phyloP scores from a whole-genome alignment of 30 jellyfish, hydroid and myxozoan species.

The Aurelia coerulea region DNA sequence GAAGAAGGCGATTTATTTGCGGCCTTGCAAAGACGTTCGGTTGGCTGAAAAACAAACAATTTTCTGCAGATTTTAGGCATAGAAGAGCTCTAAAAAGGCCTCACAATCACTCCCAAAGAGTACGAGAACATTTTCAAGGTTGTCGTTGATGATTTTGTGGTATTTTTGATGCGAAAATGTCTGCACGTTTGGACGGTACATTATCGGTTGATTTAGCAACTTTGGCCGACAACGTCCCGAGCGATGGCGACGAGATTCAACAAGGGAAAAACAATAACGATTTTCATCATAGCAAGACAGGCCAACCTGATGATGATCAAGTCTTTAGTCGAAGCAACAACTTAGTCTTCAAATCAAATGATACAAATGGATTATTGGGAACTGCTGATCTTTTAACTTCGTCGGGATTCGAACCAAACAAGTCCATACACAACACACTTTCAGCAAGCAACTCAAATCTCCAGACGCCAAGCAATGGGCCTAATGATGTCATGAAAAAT shows the following conservation, averaged over 20 bases:
- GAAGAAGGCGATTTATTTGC: slow-evolving; percentile 37
- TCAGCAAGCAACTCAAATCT: slow-evolving; percentile 31
- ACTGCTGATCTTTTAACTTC: slow-evolving; percentile 9
- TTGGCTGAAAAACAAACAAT: background rate
- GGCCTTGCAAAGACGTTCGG: slow-evolving; percentile 39
- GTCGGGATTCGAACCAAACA: slow-evolving; percentile 17
- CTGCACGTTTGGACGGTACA: slow-evolving; percentile 59
- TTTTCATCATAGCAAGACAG: slow-evolving; percentile 38
- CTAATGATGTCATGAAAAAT: slow-evolving; percentile 37
- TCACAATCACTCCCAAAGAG: background rate
- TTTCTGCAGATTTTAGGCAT: slow-evolving; percentile 1
- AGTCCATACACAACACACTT: slow-evolving; percentile 28
- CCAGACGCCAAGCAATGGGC: slow-evolving; percentile 46
- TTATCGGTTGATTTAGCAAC: slow-evolving; percentile 59
- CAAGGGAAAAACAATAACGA: slow-evolving; percentile 45
- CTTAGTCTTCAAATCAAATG: slow-evolving; percentile 34
- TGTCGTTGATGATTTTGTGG: background rate
- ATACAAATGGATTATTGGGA: slow-evolving; percentile 5
- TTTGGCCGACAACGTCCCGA: slow-evolving; percentile 64
- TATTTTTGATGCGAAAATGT: slow-evolving; percentile 19
- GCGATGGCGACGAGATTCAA: slow-evolving; percentile 63
- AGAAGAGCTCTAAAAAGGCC: background rate
- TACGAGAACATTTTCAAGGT: background rate
- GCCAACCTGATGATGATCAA: slow-evolving; percentile 55
- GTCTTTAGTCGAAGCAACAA: slow-evolving; percentile 31